phyloP scores from a whole-genome alignment of 1,140 invertebrate genomes.

The Dreissena rostriformis region DNA sequence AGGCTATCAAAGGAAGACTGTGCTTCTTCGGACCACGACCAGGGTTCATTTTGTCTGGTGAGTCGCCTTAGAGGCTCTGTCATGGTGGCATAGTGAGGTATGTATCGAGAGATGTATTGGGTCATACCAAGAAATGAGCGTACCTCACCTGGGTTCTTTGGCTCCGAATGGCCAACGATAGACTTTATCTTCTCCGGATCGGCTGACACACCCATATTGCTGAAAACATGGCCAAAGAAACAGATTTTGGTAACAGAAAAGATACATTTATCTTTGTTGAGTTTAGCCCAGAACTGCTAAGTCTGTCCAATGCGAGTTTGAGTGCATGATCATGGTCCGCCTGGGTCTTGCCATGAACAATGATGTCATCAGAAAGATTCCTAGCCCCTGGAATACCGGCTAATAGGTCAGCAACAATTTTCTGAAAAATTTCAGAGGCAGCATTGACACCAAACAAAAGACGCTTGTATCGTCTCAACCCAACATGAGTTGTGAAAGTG shows the following conservation, averaged over 20 bases:
- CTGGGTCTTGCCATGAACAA: slow-evolving; percentile 31
- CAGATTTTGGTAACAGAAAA: slow-evolving; percentile 18
- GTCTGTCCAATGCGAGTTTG: too few relatives aligned
- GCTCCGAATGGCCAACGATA: neutral
- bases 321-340: slow-evolving; percentile 34
- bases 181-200: slow-evolving; percentile 44
- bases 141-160: too few relatives aligned
- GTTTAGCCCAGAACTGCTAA: slow-evolving; percentile 9
- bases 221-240: slow-evolving; percentile 42
- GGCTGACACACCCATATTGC: slow-evolving; percentile 35
- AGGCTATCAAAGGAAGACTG: slow-evolving; percentile 11
- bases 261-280: slow-evolving; percentile 46
- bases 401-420: slow-evolving; percentile 44
- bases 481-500: slow-evolving; percentile 61
- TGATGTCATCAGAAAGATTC: slow-evolving; percentile 55
- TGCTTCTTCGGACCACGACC: slow-evolving; percentile 31
- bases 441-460: slow-evolving; percentile 58
- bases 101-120: slow-evolving; percentile 38
- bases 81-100: slow-evolving; percentile 18
- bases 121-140: slow-evolving; percentile 53
- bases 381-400: slow-evolving; percentile 36
- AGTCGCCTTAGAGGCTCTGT: too few relatives aligned
- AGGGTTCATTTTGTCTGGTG: too few relatives aligned
- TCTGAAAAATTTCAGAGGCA: slow-evolving; percentile 56
- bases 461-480: slow-evolving; percentile 59